phyloP scores from a whole-genome alignment of 2,888 invertebrate species.

The Dexiosoma caninum region DNA sequence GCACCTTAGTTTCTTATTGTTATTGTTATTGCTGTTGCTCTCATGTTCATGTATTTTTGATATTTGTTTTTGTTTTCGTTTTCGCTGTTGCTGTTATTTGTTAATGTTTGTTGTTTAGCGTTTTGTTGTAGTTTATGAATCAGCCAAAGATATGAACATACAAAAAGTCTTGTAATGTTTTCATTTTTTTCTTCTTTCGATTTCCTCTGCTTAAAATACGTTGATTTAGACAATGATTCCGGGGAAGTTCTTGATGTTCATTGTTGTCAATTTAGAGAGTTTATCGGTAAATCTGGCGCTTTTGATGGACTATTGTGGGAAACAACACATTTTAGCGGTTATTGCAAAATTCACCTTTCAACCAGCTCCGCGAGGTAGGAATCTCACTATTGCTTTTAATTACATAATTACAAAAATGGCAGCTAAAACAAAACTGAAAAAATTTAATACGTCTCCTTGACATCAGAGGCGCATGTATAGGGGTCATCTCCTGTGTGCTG shows the following conservation, averaged over 20 bases:
- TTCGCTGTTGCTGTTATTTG: conserved; percentile 31
- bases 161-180: conserved; percentile 62
- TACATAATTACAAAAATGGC: no score
- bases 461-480: no score
- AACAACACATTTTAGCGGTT: no score
- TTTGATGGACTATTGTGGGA: no score
- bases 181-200: neutral
- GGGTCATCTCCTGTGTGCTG: no score
- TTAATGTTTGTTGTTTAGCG: conserved; percentile 51
- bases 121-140: conserved; percentile 64
- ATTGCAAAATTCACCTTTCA: no score
- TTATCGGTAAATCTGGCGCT: no score
- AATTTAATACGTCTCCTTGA: no score
- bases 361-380: no score
- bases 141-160: conserved; percentile 62
- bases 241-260: conserved; percentile 31
- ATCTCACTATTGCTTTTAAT: no score
- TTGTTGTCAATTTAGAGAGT: no score
- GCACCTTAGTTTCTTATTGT: conserved; percentile 48
- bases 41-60: conserved; percentile 47
- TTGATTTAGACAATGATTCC: conserved; percentile 53
- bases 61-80: conserved; percentile 11
- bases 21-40: conserved; percentile 32
- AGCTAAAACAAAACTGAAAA: no score
- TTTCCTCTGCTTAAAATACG: neutral